Conservation (phyloP, 1,140 invertebrate species). For the Papilio polytes region DNA sequence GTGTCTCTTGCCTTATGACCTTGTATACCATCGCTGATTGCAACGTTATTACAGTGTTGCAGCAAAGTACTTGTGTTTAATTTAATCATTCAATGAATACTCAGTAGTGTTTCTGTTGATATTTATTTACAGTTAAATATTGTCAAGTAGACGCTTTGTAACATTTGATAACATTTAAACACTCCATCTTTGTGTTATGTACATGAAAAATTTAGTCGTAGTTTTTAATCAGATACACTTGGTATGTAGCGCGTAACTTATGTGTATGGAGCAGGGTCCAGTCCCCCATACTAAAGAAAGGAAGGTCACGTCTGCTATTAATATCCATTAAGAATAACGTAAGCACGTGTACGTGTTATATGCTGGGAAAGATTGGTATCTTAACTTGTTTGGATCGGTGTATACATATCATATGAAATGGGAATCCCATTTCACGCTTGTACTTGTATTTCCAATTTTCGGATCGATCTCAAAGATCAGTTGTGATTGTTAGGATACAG, state of each 20-base stretch:
- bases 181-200: too few species aligned
- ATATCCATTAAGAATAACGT: neutral
- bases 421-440: too few species aligned
- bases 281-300: neutral
- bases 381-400: too few species aligned
- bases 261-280: neutral
- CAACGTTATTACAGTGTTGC: neutral
- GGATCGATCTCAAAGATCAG: neutral
- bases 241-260: too few species aligned
- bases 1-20: neutral
- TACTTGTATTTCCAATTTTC: neutral
- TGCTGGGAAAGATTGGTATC: neutral
- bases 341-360: neutral
- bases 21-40: conserved; percentile 3
- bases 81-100: neutral
- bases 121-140: too few species aligned
- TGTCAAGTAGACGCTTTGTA: neutral
- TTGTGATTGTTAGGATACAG: neutral
- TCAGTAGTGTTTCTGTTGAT: too few species aligned
- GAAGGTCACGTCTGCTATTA: neutral
- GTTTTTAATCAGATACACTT: too few species aligned
- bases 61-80: neutral
- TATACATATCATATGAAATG: neutral
- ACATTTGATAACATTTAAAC: neutral
- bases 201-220: too few species aligned